These are phyloP conservation scores for Polypterus bichir DNA, from an alignment of 2,113 vertebrate species.

Conservation along the genomic window DNA sequence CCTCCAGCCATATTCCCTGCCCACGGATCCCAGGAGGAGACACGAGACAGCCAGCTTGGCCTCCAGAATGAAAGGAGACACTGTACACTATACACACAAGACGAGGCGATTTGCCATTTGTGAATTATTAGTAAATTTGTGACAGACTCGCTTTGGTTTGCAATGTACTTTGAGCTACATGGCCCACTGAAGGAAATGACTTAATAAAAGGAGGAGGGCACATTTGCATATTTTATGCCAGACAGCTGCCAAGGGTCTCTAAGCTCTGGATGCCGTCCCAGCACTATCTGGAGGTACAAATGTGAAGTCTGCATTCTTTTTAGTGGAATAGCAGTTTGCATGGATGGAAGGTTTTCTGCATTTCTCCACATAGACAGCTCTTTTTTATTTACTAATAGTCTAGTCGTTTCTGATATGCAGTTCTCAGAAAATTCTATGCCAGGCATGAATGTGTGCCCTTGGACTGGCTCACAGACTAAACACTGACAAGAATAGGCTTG, in stretches of 20 bases:
- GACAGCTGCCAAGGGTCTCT: slow-evolving; percentile 8
- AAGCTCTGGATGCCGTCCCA: slow-evolving; percentile 9
- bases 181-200: not conserved
- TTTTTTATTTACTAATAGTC: slow-evolving; percentile 4
- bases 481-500: slow-evolving; percentile 7
- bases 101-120: not conserved
- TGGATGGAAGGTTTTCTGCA: not conserved
- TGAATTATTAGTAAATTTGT: not conserved
- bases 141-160: not conserved
- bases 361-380: not conserved
- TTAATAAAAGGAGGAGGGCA: not conserved
- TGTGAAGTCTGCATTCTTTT: not conserved
- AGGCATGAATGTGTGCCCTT: slow-evolving; percentile 30
- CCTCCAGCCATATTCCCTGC: too few relatives aligned
- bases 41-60: slow-evolving; percentile 4
- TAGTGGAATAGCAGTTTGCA: not conserved
- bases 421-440: slow-evolving; percentile 4
- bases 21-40: too few relatives aligned
- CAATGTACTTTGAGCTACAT: not conserved
- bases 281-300: not conserved
- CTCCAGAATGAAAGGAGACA: not conserved
- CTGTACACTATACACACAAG: too few relatives aligned
- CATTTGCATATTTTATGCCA: not conserved
- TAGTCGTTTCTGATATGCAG: not conserved
- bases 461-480: slow-evolving; percentile 35